Base-by-base conservation (phyloP, 2,888 invertebrate genomes). In the Priapulus caudatus region DNA sequence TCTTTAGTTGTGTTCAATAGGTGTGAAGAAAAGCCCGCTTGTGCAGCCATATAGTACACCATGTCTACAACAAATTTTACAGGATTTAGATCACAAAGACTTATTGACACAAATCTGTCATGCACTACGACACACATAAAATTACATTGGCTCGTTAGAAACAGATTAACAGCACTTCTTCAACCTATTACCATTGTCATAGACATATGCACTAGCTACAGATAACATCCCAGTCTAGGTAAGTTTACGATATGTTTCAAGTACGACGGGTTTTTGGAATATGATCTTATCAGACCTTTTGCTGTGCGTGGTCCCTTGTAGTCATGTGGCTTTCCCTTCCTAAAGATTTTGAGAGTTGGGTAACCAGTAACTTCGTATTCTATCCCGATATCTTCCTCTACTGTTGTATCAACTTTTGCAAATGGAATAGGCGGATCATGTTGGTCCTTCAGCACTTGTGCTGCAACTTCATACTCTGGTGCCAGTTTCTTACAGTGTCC, bases 341-440 rank as follows among this genome's bases (percentile, higher is more conserved):
- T 67, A 65, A 77, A 78, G 52, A 78, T 66, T 55, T 75, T 75
- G 50, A 78, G 57, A 1, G 78, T 77, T 10, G 78, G 78, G 58
- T 73, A 78, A 4, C 76, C 76, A 4, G 68, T 63, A 23, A 78
- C 68, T 23, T 64, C 68, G 61, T 68, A 74, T 52, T 69, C 62
- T 49, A 65, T 62, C n/a, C 70, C 74, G 5, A 77, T 57, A 2
- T 68, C 72, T 49, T 69, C 70, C 58, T 77, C 74, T 18, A 64
- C 64, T 0, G 75, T 74, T 4, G 75, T 74, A 60, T 77, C 76
- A 4, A 78, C 72, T 64, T 77, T 78, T 48, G 71, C 76, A 23
- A 78, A 62, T 2, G 69, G 67, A 46, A 77, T 72, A 10, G 69
- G 67, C n/a, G 67, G 66, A 2, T 65, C 63, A 15, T 65, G 59